Evolutionary conservation across 2,888 invertebrate genomes (phyloP), one percentile per base, ranked within the genome.

Genomic region (Rhagophthalmus giganteus): DNA sequence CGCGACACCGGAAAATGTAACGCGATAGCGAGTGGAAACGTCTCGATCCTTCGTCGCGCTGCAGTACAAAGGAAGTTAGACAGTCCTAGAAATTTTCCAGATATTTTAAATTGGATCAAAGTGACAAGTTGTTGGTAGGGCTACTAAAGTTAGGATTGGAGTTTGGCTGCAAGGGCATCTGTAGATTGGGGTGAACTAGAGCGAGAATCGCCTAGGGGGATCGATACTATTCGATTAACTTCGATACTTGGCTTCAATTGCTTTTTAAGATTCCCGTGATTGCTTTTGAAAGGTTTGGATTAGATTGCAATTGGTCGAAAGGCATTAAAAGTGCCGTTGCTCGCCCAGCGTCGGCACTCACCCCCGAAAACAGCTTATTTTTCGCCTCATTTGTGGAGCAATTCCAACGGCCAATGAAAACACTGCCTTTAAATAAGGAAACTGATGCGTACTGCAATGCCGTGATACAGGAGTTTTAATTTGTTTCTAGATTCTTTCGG

Each of bases 261-360:
- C 71, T 72, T 72, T 74, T 72, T 73, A 72, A 74, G 73, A 72
- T 73, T 70, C 72, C 67, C 68, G 66, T 70, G 71, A 73, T 72
- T 72, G 71, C 72, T 72, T 71, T 68, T 71, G 73, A 74, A 72
- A 72, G 73, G 71, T 71, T 72, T 65, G 71, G 72, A 72, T 73
- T 73, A 74, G 72, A 73, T 74, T 70, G 73, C 73, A 73, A 73
- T 74, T 72, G 73, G 71, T 68, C 70, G 71, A 71, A 69, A 69
- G 71, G 70, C 71, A 73, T 73, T 73, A 72, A 72, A 72, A 72
- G 72, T 69, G 70, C 67, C 67, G 65, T 57, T 61, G 62, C 61
- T 63, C 60, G 59, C 59, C 57, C 61, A 54, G 57, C 52, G 57
- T 44, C 56, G 58, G 34, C 51, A 47, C 51, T 54, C 59, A 49